These are phyloP conservation scores for Parazoanthus swiftii DNA, from an alignment of 92 coral and sea anemone species.

Conservation along the genomic window DNA sequence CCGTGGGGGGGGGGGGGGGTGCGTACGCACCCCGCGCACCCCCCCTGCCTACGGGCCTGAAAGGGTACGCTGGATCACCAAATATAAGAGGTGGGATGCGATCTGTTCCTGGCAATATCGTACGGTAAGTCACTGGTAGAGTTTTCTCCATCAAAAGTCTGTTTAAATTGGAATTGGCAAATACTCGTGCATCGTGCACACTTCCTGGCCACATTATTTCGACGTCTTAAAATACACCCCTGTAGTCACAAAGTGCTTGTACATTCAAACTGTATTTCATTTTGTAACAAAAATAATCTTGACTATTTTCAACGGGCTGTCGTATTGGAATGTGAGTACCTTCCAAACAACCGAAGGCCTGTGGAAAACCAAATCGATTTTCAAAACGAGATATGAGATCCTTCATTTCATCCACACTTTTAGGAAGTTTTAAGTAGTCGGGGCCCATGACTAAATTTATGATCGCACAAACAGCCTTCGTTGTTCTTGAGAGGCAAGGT, in stretches of 20 bases:
- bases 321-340: conserved; percentile 52
- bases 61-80: conserved; percentile 57
- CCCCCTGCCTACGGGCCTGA: too few relatives aligned
- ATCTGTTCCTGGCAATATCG: conserved; percentile 49
- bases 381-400: conserved; percentile 47
- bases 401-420: conserved; percentile 58
- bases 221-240: conserved; percentile 59
- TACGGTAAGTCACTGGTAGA: conserved; percentile 47
- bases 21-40: too few relatives aligned
- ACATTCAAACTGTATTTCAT: conserved; percentile 58
- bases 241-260: conserved; percentile 53
- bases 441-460: conserved; percentile 52
- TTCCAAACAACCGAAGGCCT: conserved; percentile 48
- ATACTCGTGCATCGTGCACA: conserved; percentile 60
- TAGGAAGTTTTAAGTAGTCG: conserved; percentile 51
- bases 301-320: conserved; percentile 51
- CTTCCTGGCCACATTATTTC: conserved; percentile 65
- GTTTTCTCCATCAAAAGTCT: conserved; percentile 50
- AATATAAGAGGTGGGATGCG: conserved; percentile 47
- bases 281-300: conserved; percentile 55
- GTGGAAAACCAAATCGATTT: conserved; percentile 59
- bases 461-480: conserved; percentile 47
- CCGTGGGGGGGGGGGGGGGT: too few relatives aligned
- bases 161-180: conserved; percentile 50
- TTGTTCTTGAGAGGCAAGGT: conserved; percentile 52